A percentile compares a stretch with the other conserved stretches of the same genome.
Evolutionary conservation across 1,140 invertebrate species (phyloP).

Genomic region (Brachionus koreanus): DNA sequence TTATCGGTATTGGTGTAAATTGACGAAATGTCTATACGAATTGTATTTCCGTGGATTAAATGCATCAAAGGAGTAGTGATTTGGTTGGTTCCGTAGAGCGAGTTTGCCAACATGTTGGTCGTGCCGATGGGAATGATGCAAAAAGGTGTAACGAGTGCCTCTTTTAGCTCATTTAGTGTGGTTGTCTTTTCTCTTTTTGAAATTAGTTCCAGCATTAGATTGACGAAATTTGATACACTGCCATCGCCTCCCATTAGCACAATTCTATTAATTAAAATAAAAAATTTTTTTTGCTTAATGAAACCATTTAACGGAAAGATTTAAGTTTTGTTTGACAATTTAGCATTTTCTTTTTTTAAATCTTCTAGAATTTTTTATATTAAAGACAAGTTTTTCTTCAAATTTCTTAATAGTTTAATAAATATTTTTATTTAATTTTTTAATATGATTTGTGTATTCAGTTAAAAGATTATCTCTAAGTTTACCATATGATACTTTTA

Average conservation of each 20-base stretch:
- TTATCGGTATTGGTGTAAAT: slow-evolving; percentile 1
- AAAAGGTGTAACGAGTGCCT: background rate
- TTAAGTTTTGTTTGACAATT: background rate
- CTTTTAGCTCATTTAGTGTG: background rate
- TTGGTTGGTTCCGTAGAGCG: slow-evolving; percentile 51
- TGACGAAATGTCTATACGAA: slow-evolving; percentile 16
- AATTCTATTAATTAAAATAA: background rate
- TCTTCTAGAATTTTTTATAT: no score
- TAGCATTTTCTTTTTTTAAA: no score
- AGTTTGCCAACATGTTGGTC: slow-evolving; percentile 52
- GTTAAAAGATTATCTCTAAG: no score
- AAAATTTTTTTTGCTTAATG: no score
- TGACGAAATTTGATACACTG: slow-evolving; percentile 14
- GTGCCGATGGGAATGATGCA: slow-evolving; percentile 46
- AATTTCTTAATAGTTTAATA: no score
- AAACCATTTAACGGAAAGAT: no score
- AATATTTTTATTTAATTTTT: no score
- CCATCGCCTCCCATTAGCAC: slow-evolving; percentile 28
- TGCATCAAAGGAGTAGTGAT: slow-evolving; percentile 49
- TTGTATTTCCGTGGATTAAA: slow-evolving; percentile 49
- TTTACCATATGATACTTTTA: no score
- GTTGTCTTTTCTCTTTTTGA: background rate
- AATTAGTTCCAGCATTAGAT: background rate
- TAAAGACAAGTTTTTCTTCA: no score
- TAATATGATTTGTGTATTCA: no score